Percentiles rank a stretch among this genome's conserved stretches.
Conservation (phyloP, 2,797 vertebrate genomes). For the Gephyroberyx darwinii region DNA sequence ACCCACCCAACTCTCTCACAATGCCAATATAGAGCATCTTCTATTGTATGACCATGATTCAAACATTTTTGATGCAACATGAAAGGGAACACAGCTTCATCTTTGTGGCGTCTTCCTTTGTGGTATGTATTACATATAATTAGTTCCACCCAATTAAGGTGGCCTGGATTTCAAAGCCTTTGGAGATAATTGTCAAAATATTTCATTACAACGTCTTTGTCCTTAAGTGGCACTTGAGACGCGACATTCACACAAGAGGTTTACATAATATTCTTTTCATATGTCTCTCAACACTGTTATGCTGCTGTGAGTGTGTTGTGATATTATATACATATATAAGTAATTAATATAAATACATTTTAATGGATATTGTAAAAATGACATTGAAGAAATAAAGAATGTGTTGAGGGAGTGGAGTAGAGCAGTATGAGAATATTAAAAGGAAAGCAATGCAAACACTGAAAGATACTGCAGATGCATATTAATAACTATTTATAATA, state of each 20-base stretch:
- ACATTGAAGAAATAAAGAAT: slow-evolving; percentile 21
- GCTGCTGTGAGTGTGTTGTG: background rate
- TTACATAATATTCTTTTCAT: slow-evolving; percentile 20
- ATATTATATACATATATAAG: background rate
- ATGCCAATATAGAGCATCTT: background rate
- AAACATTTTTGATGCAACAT: background rate
- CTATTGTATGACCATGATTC: slow-evolving; percentile 3
- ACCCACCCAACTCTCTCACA: background rate
- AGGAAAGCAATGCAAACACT: slow-evolving; percentile 29
- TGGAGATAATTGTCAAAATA: slow-evolving; percentile 2
- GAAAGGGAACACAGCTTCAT: background rate
- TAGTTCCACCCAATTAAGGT: slow-evolving; percentile 27
- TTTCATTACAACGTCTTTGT: slow-evolving; percentile 35
- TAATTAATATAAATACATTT: background rate
- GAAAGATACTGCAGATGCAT: slow-evolving; percentile 52
- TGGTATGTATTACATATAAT: slow-evolving; percentile 25
- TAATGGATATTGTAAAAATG: slow-evolving; percentile 17
- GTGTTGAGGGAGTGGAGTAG: slow-evolving; percentile 16
- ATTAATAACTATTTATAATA: slow-evolving; percentile 69
- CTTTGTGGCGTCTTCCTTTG: slow-evolving; percentile 8
- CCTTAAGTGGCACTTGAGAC: slow-evolving; percentile 37
- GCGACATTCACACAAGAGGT: slow-evolving; percentile 32
- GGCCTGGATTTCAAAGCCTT: slow-evolving; percentile 38
- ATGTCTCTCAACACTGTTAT: slow-evolving; percentile 1
- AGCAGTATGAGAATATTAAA: slow-evolving; percentile 33